A percentile compares a stretch with the other conserved stretches of the same genome.
Evolutionary conservation across 2,888 invertebrate genomes (phyloP).

Genomic region (Andrena dorsata): DNA sequence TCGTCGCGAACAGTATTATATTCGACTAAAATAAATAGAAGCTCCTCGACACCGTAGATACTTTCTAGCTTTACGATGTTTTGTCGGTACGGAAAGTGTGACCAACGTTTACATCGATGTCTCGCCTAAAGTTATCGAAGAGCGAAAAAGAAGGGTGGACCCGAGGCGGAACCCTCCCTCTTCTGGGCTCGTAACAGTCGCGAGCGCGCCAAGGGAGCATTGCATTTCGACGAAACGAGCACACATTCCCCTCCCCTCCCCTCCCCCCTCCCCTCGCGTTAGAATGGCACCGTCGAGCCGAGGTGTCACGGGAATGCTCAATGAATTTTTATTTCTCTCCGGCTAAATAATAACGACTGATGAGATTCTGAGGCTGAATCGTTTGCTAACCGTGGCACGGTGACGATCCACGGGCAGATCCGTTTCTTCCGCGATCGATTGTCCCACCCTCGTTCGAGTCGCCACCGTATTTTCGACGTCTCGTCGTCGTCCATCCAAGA

Average conservation of each 20-base stretch:
- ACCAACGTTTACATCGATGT: conserved; percentile 45
- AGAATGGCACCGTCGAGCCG: conserved; percentile 22
- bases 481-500: conserved; percentile 69
- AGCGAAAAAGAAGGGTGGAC: background rate
- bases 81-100: conserved; percentile 26
- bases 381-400: conserved; percentile 23
- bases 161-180: background rate
- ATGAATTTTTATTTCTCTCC: conserved; percentile 45
- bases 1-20: conserved; percentile 58
- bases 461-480: conserved; percentile 62
- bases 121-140: conserved; percentile 41
- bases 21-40: conserved; percentile 35
- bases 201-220: background rate
- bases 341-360: conserved; percentile 47
- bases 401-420: conserved; percentile 33
- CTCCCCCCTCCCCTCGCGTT: conserved; percentile 27
- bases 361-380: conserved; percentile 58
- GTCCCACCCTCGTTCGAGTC: conserved; percentile 32
- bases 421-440: conserved; percentile 55
- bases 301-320: conserved; percentile 57
- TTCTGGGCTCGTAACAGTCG: background rate
- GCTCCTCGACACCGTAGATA: conserved; percentile 34
- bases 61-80: conserved; percentile 42
- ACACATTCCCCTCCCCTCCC: conserved; percentile 52
- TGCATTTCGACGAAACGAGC: conserved; percentile 21